Evolutionary conservation across 2,113 vertebrate genomes (phyloP), one percentile per base, ranked within the genome.

Genomic region (Pluvianellus socialis): DNA sequence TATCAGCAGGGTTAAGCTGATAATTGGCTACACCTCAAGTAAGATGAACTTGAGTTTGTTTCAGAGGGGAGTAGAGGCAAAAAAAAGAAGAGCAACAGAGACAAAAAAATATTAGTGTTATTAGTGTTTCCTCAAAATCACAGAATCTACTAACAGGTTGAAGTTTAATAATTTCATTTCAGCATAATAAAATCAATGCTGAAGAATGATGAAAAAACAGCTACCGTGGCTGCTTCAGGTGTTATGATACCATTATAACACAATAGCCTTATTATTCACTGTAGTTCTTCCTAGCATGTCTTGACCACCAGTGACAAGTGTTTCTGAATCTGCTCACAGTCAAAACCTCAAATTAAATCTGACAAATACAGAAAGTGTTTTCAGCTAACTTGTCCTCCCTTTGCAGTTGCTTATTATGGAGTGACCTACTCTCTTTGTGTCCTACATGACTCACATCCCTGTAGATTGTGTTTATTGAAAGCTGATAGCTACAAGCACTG

Each of bases 331-430:
- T 87, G 33, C 1, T 3, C 40, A 74, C 44, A 88, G 86, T 73
- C 79, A 96, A 89, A 98, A 94, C 53, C 75, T 77, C 76, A 97
- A 73, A 98, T 98, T 96, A 94, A 97, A 97, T 83, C 95, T 96
- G 95, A 97, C 95, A 95, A 84, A 90, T 35, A 86, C 22, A 82
- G 18, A 70, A 83, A 85, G 47, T 75, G 47, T 86, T 88, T 90
- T 84, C 75, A 88, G 95, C 94, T 97, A 92, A 88, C 96, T 82
- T 96, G 80, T 90, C 66, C 65, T 97, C 86, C 90, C 92, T 94
- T 79, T 9, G 13, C 67, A 94, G 87, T 40, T 88, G 58, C 68
- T 97, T 90, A 90, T 88, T 96, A 90, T 19, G 52, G 67, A 92
- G 71, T 86, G 86, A 86, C 72, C 68, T 91, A 76, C 70, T 92